Evolutionary conservation across 2,888 invertebrate genomes (phyloP).

Genomic region (Nephrotoma flavescens): DNA sequence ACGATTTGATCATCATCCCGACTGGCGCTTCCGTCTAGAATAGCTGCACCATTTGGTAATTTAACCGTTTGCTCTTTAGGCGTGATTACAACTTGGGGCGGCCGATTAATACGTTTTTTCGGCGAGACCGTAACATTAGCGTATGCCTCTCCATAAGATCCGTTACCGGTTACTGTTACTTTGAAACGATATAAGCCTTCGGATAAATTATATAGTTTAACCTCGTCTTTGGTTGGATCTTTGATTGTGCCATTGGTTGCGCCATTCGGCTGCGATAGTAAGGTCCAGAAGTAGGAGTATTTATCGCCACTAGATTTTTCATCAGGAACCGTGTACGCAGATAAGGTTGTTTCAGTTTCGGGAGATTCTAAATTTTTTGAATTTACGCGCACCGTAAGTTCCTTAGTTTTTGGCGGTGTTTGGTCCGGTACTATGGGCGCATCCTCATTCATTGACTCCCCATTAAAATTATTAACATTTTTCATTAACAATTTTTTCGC

Average conservation of each 20-base stretch:
- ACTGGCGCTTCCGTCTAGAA: constrained; percentile 73
- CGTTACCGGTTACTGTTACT: constrained; percentile 64
- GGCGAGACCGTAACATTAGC: constrained; percentile 85
- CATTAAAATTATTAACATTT: constrained; percentile 14
- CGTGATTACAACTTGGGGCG: constrained; percentile 73
- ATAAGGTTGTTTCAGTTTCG: constrained; percentile 67
- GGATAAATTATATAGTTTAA: constrained; percentile 68
- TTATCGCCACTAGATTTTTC: constrained; percentile 54
- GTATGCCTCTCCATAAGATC: constrained; percentile 62
- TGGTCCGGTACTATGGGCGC: constrained; percentile 13
- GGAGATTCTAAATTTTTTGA: constrained; percentile 71
- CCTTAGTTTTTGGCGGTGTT: constrained; percentile 37
- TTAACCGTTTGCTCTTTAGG: constrained; percentile 77
- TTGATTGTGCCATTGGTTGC: constrained; percentile 60
- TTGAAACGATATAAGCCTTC: constrained; percentile 83
- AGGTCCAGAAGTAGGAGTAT: constrained; percentile 80
- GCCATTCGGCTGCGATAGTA: constrained; percentile 72
- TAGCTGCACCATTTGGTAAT: constrained; percentile 76
- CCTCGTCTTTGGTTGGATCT: constrained; percentile 67
- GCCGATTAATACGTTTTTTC: constrained; percentile 65
- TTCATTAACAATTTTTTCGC: constrained; percentile 14
- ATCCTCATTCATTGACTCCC: constrained; percentile 3
- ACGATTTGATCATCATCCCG: constrained; percentile 72
- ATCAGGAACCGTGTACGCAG: constrained; percentile 66
- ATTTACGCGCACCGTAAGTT: constrained; percentile 55